Evolutionary conservation across 2,797 vertebrate species (phyloP).

Genomic region (Trachops cirrhosus): DNA sequence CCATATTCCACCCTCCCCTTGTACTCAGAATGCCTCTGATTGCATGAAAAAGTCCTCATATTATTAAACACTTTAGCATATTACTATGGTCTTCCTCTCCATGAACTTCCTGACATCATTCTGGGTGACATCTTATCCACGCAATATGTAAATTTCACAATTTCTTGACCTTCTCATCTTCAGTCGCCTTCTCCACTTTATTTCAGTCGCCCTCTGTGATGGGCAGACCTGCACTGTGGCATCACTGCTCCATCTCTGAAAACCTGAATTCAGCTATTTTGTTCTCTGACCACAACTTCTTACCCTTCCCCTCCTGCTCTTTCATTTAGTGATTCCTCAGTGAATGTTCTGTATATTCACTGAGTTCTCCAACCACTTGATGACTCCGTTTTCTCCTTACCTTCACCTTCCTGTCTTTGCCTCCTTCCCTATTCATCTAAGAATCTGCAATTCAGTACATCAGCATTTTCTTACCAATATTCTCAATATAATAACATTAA

Average conservation of each 20-base stretch:
- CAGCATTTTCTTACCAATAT: background rate
- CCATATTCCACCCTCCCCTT: background rate
- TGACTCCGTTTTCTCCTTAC: background rate
- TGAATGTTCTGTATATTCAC: background rate
- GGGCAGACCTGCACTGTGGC: background rate
- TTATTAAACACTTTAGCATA: background rate
- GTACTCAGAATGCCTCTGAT: background rate
- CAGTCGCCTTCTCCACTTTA: background rate
- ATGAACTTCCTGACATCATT: background rate
- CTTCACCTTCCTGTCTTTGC: background rate
- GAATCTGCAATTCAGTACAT: background rate
- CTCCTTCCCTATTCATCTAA: background rate
- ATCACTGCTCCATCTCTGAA: background rate
- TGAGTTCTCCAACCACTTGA: background rate
- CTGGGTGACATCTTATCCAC: background rate
- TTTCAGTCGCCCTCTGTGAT: background rate
- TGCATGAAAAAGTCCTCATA: background rate
- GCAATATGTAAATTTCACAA: background rate
- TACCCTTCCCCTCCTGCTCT: background rate
- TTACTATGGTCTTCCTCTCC: background rate
- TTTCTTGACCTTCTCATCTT: background rate
- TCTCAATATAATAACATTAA: background rate
- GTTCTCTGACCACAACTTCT: background rate
- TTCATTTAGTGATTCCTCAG: background rate
- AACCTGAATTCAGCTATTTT: background rate